Percentiles rank a stretch among this genome's conserved stretches.
These are phyloP conservation scores for Drosophila subpulchrella DNA, from an alignment of 1,140 invertebrate genomes.

Conservation along the genomic window DNA sequence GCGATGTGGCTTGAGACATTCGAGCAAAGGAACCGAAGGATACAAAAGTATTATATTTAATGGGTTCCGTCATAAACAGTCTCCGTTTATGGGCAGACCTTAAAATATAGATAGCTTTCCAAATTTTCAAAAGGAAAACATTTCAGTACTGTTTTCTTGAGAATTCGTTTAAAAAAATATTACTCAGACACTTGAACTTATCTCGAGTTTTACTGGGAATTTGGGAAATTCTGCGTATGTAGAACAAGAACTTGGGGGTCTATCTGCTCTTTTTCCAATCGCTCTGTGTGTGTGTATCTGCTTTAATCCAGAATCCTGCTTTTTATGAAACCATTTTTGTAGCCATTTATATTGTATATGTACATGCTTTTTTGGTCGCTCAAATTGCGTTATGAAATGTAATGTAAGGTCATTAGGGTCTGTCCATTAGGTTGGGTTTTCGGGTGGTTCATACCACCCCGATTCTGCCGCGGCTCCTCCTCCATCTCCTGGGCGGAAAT, in stretches of 20 bases:
- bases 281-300: slow-evolving; percentile 12
- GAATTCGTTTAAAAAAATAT: not conserved
- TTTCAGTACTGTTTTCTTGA: not conserved
- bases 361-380: slow-evolving; percentile 44
- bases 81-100: slow-evolving; percentile 19
- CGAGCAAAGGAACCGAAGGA: slow-evolving; percentile 21
- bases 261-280: not conserved
- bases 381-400: slow-evolving; percentile 81
- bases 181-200: slow-evolving; percentile 23
- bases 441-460: not conserved
- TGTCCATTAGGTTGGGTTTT: slow-evolving; percentile 51
- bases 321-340: slow-evolving; percentile 68
- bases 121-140: not conserved
- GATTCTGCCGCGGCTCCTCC: not conserved
- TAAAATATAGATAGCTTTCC: slow-evolving; percentile 12
- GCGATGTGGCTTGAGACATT: slow-evolving; percentile 24
- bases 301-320: slow-evolving; percentile 64
- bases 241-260: not conserved
- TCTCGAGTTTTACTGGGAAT: slow-evolving; percentile 16
- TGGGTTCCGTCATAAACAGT: slow-evolving; percentile 24
- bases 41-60: slow-evolving; percentile 26
- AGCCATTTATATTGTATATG: slow-evolving; percentile 38
- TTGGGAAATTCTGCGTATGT: not conserved
- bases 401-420: slow-evolving; percentile 75
- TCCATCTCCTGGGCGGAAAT: slow-evolving; percentile 56